Conservation (phyloP, 2,797 vertebrate species). For the Myripristis murdjan region DNA sequence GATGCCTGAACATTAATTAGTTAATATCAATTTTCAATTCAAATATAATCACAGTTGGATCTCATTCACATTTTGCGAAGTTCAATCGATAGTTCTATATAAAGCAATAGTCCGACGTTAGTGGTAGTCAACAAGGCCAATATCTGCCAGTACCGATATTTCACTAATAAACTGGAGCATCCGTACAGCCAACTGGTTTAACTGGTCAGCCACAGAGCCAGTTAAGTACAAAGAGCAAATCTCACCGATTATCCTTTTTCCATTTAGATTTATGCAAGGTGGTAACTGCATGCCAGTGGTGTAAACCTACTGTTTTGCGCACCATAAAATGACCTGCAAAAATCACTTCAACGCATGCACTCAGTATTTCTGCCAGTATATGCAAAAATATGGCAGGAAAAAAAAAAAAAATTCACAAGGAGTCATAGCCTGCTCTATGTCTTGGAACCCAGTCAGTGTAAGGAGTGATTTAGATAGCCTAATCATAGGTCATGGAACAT, state of each 20-base stretch:
- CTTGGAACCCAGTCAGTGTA: background rate
- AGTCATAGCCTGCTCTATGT: background rate
- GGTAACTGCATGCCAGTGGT: background rate
- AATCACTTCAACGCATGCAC: background rate
- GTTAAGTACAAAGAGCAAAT: background rate
- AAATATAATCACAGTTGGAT: too few relatives aligned
- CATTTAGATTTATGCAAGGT: too few relatives aligned
- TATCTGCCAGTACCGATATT: too few relatives aligned
- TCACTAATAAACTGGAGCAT: too few relatives aligned
- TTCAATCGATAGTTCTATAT: too few relatives aligned
- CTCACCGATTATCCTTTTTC: too few relatives aligned
- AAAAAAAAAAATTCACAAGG: background rate
- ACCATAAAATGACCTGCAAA: background rate
- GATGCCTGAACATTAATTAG: too few relatives aligned
- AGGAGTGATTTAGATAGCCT: background rate
- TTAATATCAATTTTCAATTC: too few relatives aligned
- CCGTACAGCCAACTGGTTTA: background rate
- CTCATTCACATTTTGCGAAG: too few relatives aligned
- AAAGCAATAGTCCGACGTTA: too few relatives aligned
- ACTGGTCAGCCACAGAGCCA: conserved; percentile 5
- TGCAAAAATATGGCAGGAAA: too few relatives aligned
- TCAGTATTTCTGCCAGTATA: background rate
- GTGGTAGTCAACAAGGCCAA: too few relatives aligned
- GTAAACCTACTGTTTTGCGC: background rate
- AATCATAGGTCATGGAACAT: background rate